These are phyloP conservation scores for Characodon lateralis DNA, from an alignment of 2,797 vertebrate genomes.

Conservation along the genomic window DNA sequence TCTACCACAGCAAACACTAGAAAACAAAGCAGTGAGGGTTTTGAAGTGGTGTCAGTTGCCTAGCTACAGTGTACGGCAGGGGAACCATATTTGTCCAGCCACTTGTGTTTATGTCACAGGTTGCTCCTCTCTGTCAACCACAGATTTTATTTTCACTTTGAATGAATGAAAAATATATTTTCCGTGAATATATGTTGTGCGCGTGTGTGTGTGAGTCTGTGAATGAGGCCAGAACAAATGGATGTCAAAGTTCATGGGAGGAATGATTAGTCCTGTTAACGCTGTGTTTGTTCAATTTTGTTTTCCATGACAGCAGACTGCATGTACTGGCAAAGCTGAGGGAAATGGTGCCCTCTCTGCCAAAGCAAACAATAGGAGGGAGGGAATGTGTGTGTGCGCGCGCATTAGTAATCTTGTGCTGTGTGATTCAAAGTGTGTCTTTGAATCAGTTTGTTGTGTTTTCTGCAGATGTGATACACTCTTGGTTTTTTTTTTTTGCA, in stretches of 20 bases:
- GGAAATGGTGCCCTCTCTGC: conserved; percentile 78
- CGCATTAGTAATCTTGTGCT: conserved; percentile 27
- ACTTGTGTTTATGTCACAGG: conserved; percentile 44
- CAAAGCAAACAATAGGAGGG: conserved; percentile 77
- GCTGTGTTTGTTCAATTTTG: conserved; percentile 77
- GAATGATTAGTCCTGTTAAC: conserved; percentile 76
- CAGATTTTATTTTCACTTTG: conserved; percentile 41
- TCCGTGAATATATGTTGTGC: neutral
- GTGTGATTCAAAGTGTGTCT: conserved; percentile 46
- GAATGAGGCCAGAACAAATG: conserved; percentile 62
- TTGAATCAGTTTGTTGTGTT: conserved; percentile 52
- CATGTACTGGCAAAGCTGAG: conserved; percentile 79
- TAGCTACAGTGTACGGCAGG: conserved; percentile 65
- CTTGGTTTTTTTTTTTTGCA: conserved; percentile 24
- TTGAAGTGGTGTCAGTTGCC: conserved; percentile 73
- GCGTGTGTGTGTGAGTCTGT: conserved; percentile 31
- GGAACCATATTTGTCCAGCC: conserved; percentile 59
- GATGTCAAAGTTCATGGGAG: conserved; percentile 73
- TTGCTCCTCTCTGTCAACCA: conserved; percentile 49
- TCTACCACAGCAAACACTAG: conserved; percentile 45
- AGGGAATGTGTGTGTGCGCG: conserved; percentile 26
- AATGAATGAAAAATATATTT: conserved; percentile 38
- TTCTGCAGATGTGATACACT: conserved; percentile 53
- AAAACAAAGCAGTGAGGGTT: conserved; percentile 47
- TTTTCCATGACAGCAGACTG: conserved; percentile 85